phyloP scores from a whole-genome alignment of 2,888 invertebrate genomes.

The Mythimna loreyi region DNA sequence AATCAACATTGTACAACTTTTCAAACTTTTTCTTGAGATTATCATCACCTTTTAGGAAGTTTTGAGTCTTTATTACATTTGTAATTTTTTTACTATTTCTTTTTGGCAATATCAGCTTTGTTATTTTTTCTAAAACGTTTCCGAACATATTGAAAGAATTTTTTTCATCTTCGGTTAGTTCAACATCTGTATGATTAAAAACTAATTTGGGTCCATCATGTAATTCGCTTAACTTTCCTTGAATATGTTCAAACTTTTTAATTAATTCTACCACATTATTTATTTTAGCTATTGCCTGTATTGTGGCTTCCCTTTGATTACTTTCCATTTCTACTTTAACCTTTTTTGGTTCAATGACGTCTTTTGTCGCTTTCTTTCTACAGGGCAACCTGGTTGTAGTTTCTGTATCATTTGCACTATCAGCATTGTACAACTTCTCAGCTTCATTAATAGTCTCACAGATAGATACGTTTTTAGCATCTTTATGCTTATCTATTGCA shows the following conservation, averaged over 20 bases:
- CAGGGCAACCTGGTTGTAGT: not conserved
- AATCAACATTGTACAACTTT: constrained; percentile 71
- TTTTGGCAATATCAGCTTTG: constrained; percentile 79
- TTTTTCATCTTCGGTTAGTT: constrained; percentile 67
- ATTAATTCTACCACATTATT: constrained; percentile 78
- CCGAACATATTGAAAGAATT: constrained; percentile 77
- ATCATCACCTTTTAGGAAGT: constrained; percentile 65
- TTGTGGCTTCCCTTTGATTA: constrained; percentile 52
- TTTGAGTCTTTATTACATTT: constrained; percentile 70
- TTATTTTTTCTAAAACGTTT: constrained; percentile 79
- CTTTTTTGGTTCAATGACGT: constrained; percentile 7
- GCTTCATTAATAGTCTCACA: constrained; percentile 76
- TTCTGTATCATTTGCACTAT: constrained; percentile 21
- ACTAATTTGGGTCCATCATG: constrained; percentile 59
- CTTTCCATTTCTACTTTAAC: constrained; percentile 2
- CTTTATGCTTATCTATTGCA: constrained; percentile 76
- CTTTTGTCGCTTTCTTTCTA: constrained; percentile 37
- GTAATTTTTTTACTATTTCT: constrained; percentile 70
- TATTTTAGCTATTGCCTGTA: constrained; percentile 76
- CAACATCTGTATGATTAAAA: constrained; percentile 19
- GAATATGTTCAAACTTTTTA: constrained; percentile 78
- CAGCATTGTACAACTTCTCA: constrained; percentile 56
- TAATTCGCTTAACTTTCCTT: constrained; percentile 69
- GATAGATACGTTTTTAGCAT: constrained; percentile 75
- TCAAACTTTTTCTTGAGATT: constrained; percentile 70